These are phyloP conservation scores for Paramisgurnus dabryanus DNA, from an alignment of 2,113 vertebrate genomes.

Conservation along the genomic window DNA sequence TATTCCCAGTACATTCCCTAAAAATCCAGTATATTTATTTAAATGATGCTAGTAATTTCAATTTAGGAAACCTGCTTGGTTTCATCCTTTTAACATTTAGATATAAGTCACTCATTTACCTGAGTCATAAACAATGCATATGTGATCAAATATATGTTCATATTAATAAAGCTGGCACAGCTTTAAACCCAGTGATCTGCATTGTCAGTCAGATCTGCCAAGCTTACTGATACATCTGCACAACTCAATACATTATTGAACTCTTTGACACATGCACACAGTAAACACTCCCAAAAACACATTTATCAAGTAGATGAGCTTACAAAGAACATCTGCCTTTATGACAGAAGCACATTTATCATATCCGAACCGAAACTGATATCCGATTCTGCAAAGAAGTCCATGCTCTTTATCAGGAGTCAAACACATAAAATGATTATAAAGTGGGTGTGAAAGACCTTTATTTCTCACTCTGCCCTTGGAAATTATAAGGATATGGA, in stretches of 20 bases:
- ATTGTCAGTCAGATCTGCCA: conserved; percentile 4
- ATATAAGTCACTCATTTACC: not conserved
- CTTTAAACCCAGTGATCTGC: not conserved
- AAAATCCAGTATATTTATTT: not conserved
- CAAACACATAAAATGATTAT: conserved; percentile 17
- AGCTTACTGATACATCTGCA: not conserved
- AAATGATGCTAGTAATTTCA: too few species aligned
- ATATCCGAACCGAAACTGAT: not conserved
- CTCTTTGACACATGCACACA: not conserved
- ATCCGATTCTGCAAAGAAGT: not conserved
- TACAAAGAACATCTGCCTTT: conserved; percentile 27
- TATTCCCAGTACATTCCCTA: not conserved
- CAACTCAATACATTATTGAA: conserved; percentile 27
- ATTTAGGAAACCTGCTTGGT: too few species aligned
- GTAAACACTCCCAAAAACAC: not conserved
- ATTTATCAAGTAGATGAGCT: conserved; percentile 29
- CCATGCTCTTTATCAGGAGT: not conserved
- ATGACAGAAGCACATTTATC: conserved; percentile 33
- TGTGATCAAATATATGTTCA: not conserved
- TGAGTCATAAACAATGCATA: not conserved
- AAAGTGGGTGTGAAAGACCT: conserved; percentile 16
- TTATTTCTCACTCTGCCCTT: conserved; percentile 11
- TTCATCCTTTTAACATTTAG: not conserved
- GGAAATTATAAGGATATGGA: conserved; percentile 5
- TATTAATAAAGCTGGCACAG: not conserved